A percentile compares a stretch with the other conserved stretches of the same genome.
phyloP scores from a whole-genome alignment of 1,140 invertebrate genomes.

The Scaptomyza graminum region DNA sequence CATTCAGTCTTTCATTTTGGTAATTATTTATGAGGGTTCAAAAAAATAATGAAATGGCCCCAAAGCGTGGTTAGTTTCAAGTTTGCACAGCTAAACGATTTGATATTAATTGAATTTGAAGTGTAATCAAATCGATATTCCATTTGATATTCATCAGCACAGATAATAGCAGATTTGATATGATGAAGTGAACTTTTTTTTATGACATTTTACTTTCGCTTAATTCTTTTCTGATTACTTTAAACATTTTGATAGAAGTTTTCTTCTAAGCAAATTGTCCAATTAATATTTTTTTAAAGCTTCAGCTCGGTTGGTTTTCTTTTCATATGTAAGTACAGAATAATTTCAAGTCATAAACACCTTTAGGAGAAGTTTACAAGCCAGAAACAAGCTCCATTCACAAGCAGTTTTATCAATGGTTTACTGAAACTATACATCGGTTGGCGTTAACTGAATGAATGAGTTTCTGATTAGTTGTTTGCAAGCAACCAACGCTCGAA shows the following conservation, averaged over 20 bases:
- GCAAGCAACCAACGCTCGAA: slow-evolving; percentile 51
- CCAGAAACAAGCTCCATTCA: slow-evolving; percentile 46
- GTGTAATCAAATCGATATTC: neutral
- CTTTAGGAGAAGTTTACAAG: slow-evolving; percentile 39
- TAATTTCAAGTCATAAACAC: slow-evolving; percentile 35
- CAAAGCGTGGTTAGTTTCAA: slow-evolving; percentile 11
- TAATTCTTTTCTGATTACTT: slow-evolving; percentile 4
- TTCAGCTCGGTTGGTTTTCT: neutral
- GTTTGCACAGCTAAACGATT: slow-evolving; percentile 9
- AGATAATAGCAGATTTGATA: neutral
- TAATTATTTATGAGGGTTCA: slow-evolving; percentile 59
- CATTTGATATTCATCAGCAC: neutral
- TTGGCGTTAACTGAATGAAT: slow-evolving; percentile 48
- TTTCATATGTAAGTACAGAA: slow-evolving; percentile 31
- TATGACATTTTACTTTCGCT: neutral
- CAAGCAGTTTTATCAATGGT: slow-evolving; percentile 52
- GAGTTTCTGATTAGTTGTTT: slow-evolving; percentile 30
- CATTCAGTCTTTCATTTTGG: slow-evolving; percentile 23
- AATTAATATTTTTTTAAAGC: slow-evolving; percentile 15
- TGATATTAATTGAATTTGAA: neutral
- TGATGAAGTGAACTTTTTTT: neutral
- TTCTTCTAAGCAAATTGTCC: neutral
- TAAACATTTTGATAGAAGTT: slow-evolving; percentile 15
- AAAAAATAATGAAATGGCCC: neutral
- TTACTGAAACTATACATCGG: slow-evolving; percentile 11